Percentiles rank a stretch among this genome's conserved stretches.
Evolutionary conservation across 2,888 invertebrate genomes (phyloP).

Genomic region (Phytoseiulus persimilis): DNA sequence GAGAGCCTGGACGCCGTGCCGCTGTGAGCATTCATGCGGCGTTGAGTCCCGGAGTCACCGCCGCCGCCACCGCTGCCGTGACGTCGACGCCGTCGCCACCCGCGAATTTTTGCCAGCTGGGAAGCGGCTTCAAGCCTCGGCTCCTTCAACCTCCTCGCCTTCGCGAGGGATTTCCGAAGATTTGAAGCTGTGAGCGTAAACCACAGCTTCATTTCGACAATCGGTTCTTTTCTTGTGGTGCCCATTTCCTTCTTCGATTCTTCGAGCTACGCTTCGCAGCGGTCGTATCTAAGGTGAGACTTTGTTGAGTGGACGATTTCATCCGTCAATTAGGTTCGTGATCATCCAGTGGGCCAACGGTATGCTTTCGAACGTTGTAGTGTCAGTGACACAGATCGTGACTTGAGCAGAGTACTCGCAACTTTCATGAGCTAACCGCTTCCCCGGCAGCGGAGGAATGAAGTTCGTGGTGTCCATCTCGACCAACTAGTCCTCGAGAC

Average conservation of each 20-base stretch:
- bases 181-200: slow-evolving; percentile 5
- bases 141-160: slow-evolving; percentile 5
- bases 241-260: not conserved
- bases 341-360: too few relatives aligned
- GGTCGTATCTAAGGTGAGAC: not conserved
- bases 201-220: slow-evolving; percentile 5
- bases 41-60: too few relatives aligned
- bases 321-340: not conserved
- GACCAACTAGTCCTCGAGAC: too few relatives aligned
- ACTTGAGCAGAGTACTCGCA: too few relatives aligned
- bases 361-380: too few relatives aligned
- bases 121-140: slow-evolving; percentile 5
- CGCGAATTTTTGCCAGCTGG: not conserved
- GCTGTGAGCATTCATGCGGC: too few relatives aligned
- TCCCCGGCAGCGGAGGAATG: too few relatives aligned
- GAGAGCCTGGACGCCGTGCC: not conserved
- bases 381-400: too few relatives aligned
- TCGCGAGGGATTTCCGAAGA: not conserved
- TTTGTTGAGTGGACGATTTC: not conserved
- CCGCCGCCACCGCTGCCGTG: not conserved
- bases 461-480: too few relatives aligned
- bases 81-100: not conserved
- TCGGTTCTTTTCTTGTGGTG: not conserved
- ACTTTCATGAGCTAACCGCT: too few relatives aligned
- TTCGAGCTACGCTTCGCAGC: not conserved